Evolutionary conservation across 2,797 vertebrate species (phyloP), one percentile per base, ranked within the genome.

Genomic region (Pangasius larnaudii): DNA sequence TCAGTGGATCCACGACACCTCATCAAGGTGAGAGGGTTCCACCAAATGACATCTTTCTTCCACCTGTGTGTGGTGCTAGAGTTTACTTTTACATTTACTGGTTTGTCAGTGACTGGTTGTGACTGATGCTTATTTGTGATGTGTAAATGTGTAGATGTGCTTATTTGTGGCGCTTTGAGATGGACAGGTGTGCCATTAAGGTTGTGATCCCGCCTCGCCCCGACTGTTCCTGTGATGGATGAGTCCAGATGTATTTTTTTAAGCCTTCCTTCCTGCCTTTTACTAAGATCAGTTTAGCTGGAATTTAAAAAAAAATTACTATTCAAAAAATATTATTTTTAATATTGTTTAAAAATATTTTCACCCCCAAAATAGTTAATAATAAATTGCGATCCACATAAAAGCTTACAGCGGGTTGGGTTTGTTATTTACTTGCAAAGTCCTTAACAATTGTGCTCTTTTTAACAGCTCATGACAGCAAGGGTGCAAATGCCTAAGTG

Each of bases 1-100:
- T 91, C 87, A 86, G 84, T 88, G 91, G 82, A 61, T 89, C 89
- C 71, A 91, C 89, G 58, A 83, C 92, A 91, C 49, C 65, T 61
- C 5, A 72, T 84, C 81, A 92, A 94, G 88, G 91, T 91, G 91
- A 93, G 91, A 9, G 1, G 74, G 82, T 93, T 94, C 78, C 65
- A 87, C 89, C 89, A 89, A 91, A 92, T 92, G 91, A 93, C 92
- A 88, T 91, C 88, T 91, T 89, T 85, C 86, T 84, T 36, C 53
- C 85, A 24, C 49, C 85, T 61, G 49, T 74, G 83, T 65, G 8
- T 90, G 90, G 19, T 53, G 72, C 88, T 92, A 91, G 86, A 80
- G 77, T 86, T 92, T 92, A 87, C 86, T 87, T 89, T 84, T 82
- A 81, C 30, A 36, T 86, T 85, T 77, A 84, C 27, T 78, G 74